Base-by-base conservation (phyloP, 1,140 invertebrate genomes). In the Proales similis region DNA sequence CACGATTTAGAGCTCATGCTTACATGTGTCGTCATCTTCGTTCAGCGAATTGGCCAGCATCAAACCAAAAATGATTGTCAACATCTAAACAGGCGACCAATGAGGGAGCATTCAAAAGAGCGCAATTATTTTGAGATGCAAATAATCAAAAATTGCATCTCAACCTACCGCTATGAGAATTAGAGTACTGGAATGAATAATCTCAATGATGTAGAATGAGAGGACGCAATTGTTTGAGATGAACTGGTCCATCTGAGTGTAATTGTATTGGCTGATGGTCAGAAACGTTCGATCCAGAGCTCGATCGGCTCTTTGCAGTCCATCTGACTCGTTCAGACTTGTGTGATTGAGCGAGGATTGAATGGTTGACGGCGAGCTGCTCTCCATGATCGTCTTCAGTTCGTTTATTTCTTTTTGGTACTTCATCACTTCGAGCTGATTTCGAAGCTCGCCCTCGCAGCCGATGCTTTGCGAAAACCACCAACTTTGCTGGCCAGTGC, bases 181-280 rank as follows among this genome's bases (percentile, higher is more conserved):
- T n/a, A 57, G 20, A 4, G 45, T 22, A 3, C 19, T 27, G 2
- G 51, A 57, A 42, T 57, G 51, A 9, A 57, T 57, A 22, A 57
- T 57, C 32, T 57, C 51, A n/a, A 57, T 42, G n/a, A 57, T 29
- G 30, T 57, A 42, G 32, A 57, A 57, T 32, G 51, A 42, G 14
- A 57, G 27, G 3, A 57, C n/a, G 20, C 51, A 57, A 57, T 57
- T 57, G 17, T 36, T 26, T 27, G 24, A 19, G 1, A 57, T 27
- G 11, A 42, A 42, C 11, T 26, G 39, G 27, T 57, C 32, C 11
- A 57, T n/a, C 29, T 57, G 32, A 29, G 39, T 57, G 24, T 57
- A 57, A 30, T 26, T 39, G n/a, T n/a, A n/a, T n/a, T n/a, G n/a
- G n/a, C n/a, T n/a, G n/a, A n/a, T n/a, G n/a, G n/a, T n/a, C n/a